Evolutionary conservation across 2,797 vertebrate genomes (phyloP).

Genomic region (Hippoglossus hippoglossus): DNA sequence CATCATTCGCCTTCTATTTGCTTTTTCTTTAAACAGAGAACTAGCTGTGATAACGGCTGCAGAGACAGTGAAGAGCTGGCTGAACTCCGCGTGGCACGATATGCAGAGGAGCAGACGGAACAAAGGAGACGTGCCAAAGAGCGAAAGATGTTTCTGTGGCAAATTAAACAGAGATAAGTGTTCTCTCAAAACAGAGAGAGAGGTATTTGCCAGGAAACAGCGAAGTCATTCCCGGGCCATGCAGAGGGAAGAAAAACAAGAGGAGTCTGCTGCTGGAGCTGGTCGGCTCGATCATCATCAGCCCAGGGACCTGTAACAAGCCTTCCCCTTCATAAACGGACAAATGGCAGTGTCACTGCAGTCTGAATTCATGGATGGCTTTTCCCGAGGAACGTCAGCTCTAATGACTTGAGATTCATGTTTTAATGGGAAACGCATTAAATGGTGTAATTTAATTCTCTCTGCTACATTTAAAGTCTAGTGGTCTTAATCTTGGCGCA

Average conservation of each 20-base stretch:
- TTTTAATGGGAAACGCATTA: conserved; percentile 31
- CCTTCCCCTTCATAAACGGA: conserved; percentile 27
- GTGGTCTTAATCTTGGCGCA: conserved; percentile 25
- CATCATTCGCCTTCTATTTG: conserved; percentile 31
- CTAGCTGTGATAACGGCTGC: conserved; percentile 1
- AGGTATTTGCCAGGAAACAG: conserved; percentile 33
- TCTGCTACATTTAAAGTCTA: conserved; percentile 39
- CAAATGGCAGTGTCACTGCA: conserved; percentile 14
- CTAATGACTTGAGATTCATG: conserved; percentile 31
- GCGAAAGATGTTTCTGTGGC: conserved; percentile 28
- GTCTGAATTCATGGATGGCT: conserved; percentile 24
- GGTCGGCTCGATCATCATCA: conserved; percentile 36
- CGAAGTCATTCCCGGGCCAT: conserved; percentile 41
- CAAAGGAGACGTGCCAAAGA: conserved; percentile 35
- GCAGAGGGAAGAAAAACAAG: conserved; percentile 39
- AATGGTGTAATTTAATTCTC: conserved; percentile 51
- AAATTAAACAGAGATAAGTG: conserved; percentile 60
- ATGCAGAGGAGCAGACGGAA: conserved; percentile 34
- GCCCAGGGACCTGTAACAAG: conserved; percentile 21
- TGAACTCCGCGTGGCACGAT: conserved; percentile 45
- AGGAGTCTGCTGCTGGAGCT: conserved; percentile 29
- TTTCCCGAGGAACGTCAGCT: conserved; percentile 26
- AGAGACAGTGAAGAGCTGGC: conserved; percentile 1
- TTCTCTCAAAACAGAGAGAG: conserved; percentile 24
- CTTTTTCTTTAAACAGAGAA: conserved; percentile 37